These are phyloP conservation scores for Rhamphomyia laevipes DNA, from an alignment of 2,888 invertebrate genomes.

Conservation along the genomic window DNA sequence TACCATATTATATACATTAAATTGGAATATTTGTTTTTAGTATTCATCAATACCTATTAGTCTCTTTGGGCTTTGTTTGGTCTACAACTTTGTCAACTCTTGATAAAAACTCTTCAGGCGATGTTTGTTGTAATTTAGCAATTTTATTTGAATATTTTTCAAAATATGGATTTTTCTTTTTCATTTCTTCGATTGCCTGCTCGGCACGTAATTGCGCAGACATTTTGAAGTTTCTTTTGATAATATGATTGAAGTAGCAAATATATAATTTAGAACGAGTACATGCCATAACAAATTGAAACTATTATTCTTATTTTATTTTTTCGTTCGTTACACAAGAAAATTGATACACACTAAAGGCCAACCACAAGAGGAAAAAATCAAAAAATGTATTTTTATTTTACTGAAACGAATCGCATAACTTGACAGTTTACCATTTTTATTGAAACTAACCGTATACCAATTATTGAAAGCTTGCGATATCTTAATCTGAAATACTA, in stretches of 20 bases:
- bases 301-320: not conserved
- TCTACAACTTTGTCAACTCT: slow-evolving; percentile 43
- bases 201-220: slow-evolving; percentile 35
- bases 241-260: slow-evolving; percentile 5
- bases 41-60: slow-evolving; percentile 2
- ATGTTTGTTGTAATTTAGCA: slow-evolving; percentile 56
- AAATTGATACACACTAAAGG: too few species aligned
- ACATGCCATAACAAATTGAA: slow-evolving; percentile 20
- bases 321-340: too few species aligned
- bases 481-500: too few species aligned
- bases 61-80: slow-evolving; percentile 27
- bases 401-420: too few species aligned
- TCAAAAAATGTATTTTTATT: too few species aligned
- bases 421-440: too few species aligned
- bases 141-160: slow-evolving; percentile 73
- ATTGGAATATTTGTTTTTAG: not conserved
- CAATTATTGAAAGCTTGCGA: too few species aligned
- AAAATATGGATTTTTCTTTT: slow-evolving; percentile 59
- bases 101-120: slow-evolving; percentile 61
- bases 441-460: too few species aligned
- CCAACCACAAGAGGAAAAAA: too few species aligned
- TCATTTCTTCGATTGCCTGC: slow-evolving; percentile 41
- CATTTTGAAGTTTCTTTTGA: slow-evolving; percentile 32
- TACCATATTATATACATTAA: not conserved
- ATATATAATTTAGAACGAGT: slow-evolving; percentile 12